These are phyloP conservation scores for Cyanoramphus novaezelandiae DNA, from an alignment of 2,113 vertebrate species.

Conservation along the genomic window DNA sequence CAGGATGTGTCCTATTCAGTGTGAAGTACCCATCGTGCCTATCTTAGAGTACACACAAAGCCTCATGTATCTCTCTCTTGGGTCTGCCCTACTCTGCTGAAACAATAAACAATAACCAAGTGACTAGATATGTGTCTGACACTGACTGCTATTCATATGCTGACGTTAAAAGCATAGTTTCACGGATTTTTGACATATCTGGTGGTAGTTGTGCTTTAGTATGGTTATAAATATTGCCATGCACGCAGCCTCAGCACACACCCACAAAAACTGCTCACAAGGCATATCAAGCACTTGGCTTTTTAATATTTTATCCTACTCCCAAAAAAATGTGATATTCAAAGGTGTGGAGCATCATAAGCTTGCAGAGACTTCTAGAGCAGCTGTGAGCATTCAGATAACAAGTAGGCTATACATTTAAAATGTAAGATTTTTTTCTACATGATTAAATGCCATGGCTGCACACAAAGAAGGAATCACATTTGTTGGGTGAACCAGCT, in stretches of 20 bases:
- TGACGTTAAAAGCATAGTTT: conserved; percentile 55
- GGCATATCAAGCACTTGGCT: not conserved
- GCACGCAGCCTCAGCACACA: not conserved
- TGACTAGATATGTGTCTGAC: not conserved
- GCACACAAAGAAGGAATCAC: not conserved
- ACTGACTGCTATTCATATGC: conserved; percentile 44
- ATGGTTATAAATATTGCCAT: not conserved
- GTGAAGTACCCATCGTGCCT: not conserved
- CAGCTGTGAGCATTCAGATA: not conserved
- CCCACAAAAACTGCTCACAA: not conserved
- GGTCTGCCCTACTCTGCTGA: not conserved
- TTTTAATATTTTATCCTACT: not conserved
- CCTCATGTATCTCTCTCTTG: conserved; percentile 6
- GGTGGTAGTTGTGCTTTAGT: not conserved
- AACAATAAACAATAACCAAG: conserved; percentile 61
- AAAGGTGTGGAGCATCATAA: not conserved
- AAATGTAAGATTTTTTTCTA: not conserved
- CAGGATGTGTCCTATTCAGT: not conserved
- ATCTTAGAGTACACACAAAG: conserved; percentile 18
- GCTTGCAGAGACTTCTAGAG: not conserved
- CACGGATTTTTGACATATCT: conserved; percentile 57
- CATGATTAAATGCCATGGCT: not conserved
- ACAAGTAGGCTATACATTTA: not conserved
- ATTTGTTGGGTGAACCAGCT: not conserved
- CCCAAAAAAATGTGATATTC: not conserved